A percentile compares a stretch with the other conserved stretches of the same genome.
Conservation (phyloP, 2,113 vertebrate species). For the Leucopsar rothschildi region DNA sequence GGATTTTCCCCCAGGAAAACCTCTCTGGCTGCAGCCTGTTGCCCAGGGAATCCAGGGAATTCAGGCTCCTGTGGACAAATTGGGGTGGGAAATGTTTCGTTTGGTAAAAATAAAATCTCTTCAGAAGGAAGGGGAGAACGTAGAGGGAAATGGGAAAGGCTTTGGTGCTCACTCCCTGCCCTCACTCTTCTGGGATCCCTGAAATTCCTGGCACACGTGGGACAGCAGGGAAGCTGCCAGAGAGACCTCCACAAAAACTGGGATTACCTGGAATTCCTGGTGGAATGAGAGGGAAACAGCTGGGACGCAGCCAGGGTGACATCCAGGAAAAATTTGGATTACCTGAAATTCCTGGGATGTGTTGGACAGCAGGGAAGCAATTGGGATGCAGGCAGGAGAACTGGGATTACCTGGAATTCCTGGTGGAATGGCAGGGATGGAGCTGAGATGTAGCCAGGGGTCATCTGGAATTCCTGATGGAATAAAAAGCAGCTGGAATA, state of each 20-base stretch:
- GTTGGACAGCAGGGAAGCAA: no score
- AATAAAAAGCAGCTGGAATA: no score
- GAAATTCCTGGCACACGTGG: background rate
- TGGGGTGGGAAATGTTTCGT: rapidly evolving
- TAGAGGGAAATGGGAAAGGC: background rate
- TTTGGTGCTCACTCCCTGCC: background rate
- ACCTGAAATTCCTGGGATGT: no score
- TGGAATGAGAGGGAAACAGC: no score
- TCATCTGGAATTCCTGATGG: no score
- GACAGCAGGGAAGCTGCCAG: rapidly evolving
- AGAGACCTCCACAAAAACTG: no score
- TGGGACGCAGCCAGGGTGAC: no score
- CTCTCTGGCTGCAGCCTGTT: rapidly evolving
- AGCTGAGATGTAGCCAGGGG: no score
- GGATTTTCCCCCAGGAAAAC: background rate
- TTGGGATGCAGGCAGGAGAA: background rate
- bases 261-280: no score
- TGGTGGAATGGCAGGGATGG: no score
- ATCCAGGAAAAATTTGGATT: no score
- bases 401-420: no score
- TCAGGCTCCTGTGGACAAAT: background rate
- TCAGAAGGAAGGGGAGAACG: rapidly evolving
- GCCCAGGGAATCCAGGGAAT: background rate
- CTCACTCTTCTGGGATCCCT: background rate
- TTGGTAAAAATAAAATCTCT: background rate